These are phyloP conservation scores for Pygoscelis adeliae DNA, from an alignment of 2,113 vertebrate genomes.

Conservation along the genomic window DNA sequence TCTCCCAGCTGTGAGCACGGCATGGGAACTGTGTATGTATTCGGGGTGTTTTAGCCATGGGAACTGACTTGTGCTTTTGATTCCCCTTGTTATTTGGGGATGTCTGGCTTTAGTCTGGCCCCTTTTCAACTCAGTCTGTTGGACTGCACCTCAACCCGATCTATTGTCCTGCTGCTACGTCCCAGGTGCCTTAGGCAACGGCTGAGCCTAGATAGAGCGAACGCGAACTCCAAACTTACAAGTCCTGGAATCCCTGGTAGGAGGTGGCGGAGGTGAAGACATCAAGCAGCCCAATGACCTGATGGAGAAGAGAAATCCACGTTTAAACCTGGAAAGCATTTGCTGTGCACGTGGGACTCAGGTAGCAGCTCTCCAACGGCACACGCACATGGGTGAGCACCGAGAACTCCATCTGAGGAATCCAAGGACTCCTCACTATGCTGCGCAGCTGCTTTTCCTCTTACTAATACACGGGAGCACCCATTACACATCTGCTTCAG, in stretches of 20 bases:
- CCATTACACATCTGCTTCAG: not conserved
- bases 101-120: not conserved
- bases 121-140: not conserved
- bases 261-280: slow-evolving; percentile 88
- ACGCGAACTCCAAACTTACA: slow-evolving; percentile 77
- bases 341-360: not conserved
- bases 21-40: fast-evolving
- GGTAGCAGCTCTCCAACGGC: not conserved
- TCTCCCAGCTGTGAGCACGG: not conserved
- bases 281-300: slow-evolving; percentile 94
- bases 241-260: slow-evolving; percentile 89
- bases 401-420: not conserved
- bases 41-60: not conserved
- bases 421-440: not conserved
- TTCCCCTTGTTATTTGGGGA: not conserved
- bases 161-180: not conserved
- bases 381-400: not conserved
- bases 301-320: not conserved
- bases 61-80: not conserved
- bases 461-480: not conserved
- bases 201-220: not conserved
- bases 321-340: not conserved
- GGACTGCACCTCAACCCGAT: not conserved
- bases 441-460: not conserved
- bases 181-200: not conserved